phyloP scores from a whole-genome alignment of 2,888 invertebrate species.

The Subacronicta megacephala region DNA sequence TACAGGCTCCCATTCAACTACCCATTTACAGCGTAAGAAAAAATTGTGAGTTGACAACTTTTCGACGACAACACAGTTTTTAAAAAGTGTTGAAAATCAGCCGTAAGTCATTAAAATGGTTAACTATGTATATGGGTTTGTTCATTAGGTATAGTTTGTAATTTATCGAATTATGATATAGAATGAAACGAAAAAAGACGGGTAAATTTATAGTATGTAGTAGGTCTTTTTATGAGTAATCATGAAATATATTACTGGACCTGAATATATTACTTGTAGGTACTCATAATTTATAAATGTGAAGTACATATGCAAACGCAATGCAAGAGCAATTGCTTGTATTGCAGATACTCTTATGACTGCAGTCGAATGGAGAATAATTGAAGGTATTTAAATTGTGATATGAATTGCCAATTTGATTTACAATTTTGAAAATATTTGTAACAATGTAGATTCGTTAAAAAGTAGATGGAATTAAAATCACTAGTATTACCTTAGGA shows the following conservation, averaged over 20 bases:
- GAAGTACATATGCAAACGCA: no score
- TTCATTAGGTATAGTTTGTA: constrained; percentile 9
- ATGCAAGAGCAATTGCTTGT: no score
- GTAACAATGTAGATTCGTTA: background rate
- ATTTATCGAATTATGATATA: constrained; percentile 12
- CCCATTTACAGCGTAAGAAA: no score
- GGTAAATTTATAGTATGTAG: no score
- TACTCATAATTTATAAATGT: no score
- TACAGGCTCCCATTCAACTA: no score
- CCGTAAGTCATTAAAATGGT: constrained; percentile 2
- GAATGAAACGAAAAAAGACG: background rate
- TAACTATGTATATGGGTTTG: constrained; percentile 9
- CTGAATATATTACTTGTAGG: no score
- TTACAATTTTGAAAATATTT: constrained; percentile 7
- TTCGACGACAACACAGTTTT: no score
- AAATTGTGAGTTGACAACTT: no score
- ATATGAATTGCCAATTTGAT: constrained; percentile 19
- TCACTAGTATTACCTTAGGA: background rate
- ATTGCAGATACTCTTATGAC: no score
- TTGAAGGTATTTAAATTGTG: constrained; percentile 10
- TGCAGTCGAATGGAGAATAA: background rate
- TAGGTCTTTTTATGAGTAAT: background rate
- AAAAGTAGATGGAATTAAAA: no score
- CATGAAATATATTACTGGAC: background rate
- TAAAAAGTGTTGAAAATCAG: no score